phyloP scores from a whole-genome alignment of 2,113 vertebrate genomes.

The Diadophis punctatus region DNA sequence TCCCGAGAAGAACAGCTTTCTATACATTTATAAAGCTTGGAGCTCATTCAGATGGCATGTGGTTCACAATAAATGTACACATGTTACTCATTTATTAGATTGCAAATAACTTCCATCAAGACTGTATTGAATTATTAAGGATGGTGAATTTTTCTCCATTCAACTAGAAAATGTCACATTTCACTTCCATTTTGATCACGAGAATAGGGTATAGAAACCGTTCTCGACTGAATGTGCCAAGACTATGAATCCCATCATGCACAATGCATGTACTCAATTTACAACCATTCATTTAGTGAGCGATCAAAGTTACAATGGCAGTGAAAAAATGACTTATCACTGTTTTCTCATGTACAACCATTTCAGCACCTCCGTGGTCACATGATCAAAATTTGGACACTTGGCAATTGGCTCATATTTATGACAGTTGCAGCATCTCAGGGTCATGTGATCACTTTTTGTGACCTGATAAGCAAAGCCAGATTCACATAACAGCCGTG shows the following conservation, averaged over 20 bases:
- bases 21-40: background rate
- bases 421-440: too few relatives aligned
- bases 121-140: background rate
- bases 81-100: background rate
- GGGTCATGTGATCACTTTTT: too few relatives aligned
- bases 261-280: background rate
- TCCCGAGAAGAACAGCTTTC: background rate
- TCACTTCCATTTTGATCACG: background rate
- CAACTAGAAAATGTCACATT: background rate
- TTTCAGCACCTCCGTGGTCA: background rate
- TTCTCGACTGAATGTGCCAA: background rate
- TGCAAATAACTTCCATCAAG: background rate
- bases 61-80: background rate
- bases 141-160: background rate
- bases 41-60: too few relatives aligned
- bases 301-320: background rate
- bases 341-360: background rate
- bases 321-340: background rate
- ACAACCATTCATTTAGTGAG: background rate
- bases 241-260: background rate
- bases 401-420: too few relatives aligned
- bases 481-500: too few relatives aligned
- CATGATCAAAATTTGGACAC: background rate
- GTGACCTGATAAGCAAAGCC: too few relatives aligned
- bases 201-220: background rate